A percentile compares a stretch with the other conserved stretches of the same genome.
Evolutionary conservation across 2,113 vertebrate species (phyloP).

Genomic region (Heterotilapia buettikoferi): DNA sequence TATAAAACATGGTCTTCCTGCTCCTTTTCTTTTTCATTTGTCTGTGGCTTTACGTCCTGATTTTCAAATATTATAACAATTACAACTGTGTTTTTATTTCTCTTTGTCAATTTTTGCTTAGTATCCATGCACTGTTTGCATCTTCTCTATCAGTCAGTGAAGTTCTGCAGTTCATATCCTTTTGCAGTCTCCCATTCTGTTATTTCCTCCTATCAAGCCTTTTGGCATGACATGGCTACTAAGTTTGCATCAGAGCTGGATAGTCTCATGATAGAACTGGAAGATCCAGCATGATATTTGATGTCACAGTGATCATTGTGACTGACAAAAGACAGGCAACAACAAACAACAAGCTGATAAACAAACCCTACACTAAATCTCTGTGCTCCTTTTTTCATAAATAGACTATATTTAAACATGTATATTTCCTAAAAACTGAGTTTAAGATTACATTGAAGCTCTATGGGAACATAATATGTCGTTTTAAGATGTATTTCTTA

Average conservation of each 20-base stretch:
- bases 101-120: accelerated
- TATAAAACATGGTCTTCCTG: not conserved
- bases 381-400: not conserved
- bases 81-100: not conserved
- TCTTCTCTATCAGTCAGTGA: not conserved
- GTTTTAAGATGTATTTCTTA: not conserved
- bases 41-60: not conserved
- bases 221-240: not conserved
- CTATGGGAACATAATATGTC: not conserved
- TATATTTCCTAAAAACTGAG: not conserved
- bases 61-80: not conserved
- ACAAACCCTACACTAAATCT: not conserved
- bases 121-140: not conserved
- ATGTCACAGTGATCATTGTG: not conserved
- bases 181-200: not conserved
- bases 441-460: not conserved
- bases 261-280: not conserved
- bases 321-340: not conserved
- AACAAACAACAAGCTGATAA: not conserved
- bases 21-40: not conserved
- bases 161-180: not conserved
- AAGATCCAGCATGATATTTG: not conserved
- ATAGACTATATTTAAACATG: not conserved
- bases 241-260: not conserved
- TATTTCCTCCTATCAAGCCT: not conserved